Evolutionary conservation across 2,888 invertebrate genomes (phyloP).

Genomic region (Rugalucina vietnamica): DNA sequence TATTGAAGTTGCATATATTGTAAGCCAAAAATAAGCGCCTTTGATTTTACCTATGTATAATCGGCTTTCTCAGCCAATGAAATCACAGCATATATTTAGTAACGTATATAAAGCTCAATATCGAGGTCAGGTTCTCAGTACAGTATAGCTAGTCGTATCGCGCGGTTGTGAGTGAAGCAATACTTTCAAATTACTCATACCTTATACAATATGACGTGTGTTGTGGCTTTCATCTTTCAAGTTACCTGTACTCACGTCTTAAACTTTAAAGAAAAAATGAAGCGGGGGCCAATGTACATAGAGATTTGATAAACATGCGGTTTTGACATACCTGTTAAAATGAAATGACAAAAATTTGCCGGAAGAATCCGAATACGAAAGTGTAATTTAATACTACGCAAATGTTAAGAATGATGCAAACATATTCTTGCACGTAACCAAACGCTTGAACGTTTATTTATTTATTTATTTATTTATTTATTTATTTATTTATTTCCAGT

Average conservation of each 20-base stretch:
- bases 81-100: neutral
- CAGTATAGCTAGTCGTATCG: neutral
- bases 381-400: neutral
- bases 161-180: slow-evolving; percentile 19
- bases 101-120: neutral
- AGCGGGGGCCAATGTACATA: neutral
- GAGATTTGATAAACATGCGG: neutral
- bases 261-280: neutral
- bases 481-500: neutral
- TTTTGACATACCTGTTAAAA: neutral
- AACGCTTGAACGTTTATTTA: too few species aligned
- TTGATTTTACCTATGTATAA: slow-evolving; percentile 11
- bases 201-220: neutral
- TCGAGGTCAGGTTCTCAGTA: neutral
- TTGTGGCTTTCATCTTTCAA: neutral
- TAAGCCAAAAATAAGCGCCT: slow-evolving; percentile 8
- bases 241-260: too few species aligned
- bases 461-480: too few species aligned
- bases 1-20: slow-evolving; percentile 42
- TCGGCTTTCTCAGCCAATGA: slow-evolving; percentile 8
- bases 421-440: neutral
- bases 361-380: neutral
- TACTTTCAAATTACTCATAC: slow-evolving; percentile 2
- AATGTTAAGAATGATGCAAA: neutral
- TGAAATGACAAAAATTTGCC: slow-evolving; percentile 6